Evolutionary conservation across 2,113 vertebrate genomes (phyloP), one percentile per base, ranked within the genome.

Genomic region (Seriola aureovittata): DNA sequence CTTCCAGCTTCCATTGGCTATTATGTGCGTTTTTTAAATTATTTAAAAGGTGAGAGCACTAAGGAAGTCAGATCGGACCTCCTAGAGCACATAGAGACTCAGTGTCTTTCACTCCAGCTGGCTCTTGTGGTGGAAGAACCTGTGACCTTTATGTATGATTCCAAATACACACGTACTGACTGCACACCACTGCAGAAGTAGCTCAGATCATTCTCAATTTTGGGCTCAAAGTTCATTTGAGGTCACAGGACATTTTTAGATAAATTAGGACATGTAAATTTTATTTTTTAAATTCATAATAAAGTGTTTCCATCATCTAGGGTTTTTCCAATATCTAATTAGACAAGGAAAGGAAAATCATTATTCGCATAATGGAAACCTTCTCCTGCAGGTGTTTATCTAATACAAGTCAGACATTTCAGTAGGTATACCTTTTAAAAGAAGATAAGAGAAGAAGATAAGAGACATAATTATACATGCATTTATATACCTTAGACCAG

Each of bases 71-170:
- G 50, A 54, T 54, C 21, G n/a, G 9, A 19, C 9, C 21, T 23
- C 48, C 21, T 2, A 3, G 46, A 52, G 50, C 50, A 9, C 54
- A 25, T 12, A 25, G 10, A 25, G 10, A 12, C 50, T 64, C 13
- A 17, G 29, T 59, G 42, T 59, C 23, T 58, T 44, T 54, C 16
- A 17, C 46, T 32, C 14, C 32, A 60, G 17, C 32, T 67, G 52
- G 42, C 78, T 67, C 36, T 65, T 4, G 4, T 16, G 63, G 8
- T 25, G 34, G 57, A 58, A 16, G 25, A 50, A 19, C 55, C 19
- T 66, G 3, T 68, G 80, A 82, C 80, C 80, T 82, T 75, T 55
- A 29, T 34, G 46, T 10, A 29, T 57, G 48, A 69, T 34, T 17
- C 3, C 44, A 8, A 70, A 63, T 60, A 78, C 46, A 21, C 67